Evolutionary conservation across 2,888 invertebrate genomes (phyloP).

Genomic region (Mystacides longicornis): DNA sequence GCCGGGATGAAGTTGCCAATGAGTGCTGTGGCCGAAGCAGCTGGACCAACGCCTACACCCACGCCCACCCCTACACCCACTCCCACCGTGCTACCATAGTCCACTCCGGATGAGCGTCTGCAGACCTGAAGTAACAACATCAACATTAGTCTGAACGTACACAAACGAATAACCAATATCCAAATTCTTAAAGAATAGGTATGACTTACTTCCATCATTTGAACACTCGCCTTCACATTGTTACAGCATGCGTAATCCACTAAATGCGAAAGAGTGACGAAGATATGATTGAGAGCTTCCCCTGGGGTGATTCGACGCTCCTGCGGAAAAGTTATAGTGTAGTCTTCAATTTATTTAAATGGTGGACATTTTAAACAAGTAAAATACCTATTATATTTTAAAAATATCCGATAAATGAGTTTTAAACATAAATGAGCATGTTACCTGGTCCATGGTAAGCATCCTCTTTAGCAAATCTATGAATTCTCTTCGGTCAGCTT

Average conservation of each 20-base stretch:
- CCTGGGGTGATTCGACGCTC: constrained; percentile 93
- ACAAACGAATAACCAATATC: background rate
- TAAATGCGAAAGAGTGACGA: constrained; percentile 86
- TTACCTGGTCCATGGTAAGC: constrained; percentile 95
- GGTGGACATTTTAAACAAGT: background rate
- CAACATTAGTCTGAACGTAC: too few relatives aligned
- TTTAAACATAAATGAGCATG: too few relatives aligned
- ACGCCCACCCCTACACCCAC: constrained; percentile 33
- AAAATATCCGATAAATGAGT: background rate
- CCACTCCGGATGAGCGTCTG: constrained; percentile 39
- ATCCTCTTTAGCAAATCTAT: constrained; percentile 96
- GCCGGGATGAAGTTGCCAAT: constrained; percentile 44
- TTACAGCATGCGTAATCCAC: constrained; percentile 95
- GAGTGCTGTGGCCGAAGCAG: constrained; percentile 35
- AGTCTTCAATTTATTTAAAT: background rate
- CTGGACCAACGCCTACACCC: constrained; percentile 50
- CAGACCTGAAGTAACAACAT: constrained; percentile 44
- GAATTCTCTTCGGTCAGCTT: constrained; percentile 94
- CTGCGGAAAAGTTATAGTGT: constrained; percentile 37
- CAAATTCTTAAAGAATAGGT: background rate
- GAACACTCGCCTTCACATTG: constrained; percentile 93
- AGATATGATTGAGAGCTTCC: constrained; percentile 91
- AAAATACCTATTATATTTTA: background rate
- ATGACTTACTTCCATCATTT: constrained; percentile 85
- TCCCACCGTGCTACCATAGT: constrained; percentile 29